Conservation (phyloP, 2,888 invertebrate species). For the Smittia aterrima region DNA sequence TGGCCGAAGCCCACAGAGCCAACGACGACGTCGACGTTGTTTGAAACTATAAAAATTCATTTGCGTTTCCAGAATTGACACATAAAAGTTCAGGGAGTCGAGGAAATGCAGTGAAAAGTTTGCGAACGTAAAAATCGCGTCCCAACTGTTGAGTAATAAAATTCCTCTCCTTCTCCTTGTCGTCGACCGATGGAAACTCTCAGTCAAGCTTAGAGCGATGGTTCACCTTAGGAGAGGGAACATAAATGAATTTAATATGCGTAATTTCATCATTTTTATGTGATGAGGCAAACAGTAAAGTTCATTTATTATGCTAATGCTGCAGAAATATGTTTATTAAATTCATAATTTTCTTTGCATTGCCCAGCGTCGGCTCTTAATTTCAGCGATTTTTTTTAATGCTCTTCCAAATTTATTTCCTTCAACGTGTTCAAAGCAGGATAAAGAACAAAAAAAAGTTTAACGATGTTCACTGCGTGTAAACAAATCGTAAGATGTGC, state of each 20-base stretch:
- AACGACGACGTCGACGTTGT: neutral
- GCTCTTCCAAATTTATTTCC: neutral
- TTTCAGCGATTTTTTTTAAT: conserved; percentile 3
- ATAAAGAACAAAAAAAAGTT: conserved; percentile 12
- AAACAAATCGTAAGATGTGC: conserved; percentile 10
- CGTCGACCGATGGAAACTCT: too few relatives aligned
- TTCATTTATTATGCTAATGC: conserved; percentile 40
- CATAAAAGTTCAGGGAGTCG: conserved; percentile 21
- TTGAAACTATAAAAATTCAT: conserved; percentile 39
- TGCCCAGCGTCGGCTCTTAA: neutral
- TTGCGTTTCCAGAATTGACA: conserved; percentile 30
- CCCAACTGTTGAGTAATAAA: conserved; percentile 17
- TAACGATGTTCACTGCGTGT: neutral
- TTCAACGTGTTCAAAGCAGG: neutral
- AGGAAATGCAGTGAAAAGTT: neutral
- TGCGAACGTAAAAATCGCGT: neutral
- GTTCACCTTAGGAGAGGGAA: neutral
- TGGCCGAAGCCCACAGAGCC: neutral
- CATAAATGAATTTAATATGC: conserved; percentile 39
- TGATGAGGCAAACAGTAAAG: conserved; percentile 32
- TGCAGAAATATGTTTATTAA: conserved; percentile 35
- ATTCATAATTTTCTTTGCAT: conserved; percentile 33
- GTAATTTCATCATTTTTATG: conserved; percentile 36
- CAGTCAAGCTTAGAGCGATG: neutral
- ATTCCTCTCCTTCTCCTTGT: neutral